Percentiles rank a stretch among this genome's conserved stretches.
Conservation (phyloP, 2,797 vertebrate genomes). For the Mycteria americana region DNA sequence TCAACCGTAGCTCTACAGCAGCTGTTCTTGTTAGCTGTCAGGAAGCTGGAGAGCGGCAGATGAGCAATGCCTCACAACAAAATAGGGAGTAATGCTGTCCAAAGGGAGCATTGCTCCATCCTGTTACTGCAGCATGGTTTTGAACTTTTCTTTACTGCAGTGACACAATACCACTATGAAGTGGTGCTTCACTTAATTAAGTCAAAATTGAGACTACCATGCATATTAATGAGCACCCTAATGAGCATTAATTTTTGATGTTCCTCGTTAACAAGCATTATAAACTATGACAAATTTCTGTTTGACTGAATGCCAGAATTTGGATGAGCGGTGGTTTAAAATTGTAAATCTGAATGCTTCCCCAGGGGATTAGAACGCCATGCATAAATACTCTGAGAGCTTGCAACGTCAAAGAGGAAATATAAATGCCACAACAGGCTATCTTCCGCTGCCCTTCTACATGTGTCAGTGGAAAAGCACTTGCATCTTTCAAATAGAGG, state of each 20-base stretch:
- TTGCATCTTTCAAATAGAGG: constrained; percentile 44
- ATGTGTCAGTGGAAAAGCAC: constrained; percentile 2
- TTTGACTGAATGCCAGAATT: constrained; percentile 76
- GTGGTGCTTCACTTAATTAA: constrained; percentile 75
- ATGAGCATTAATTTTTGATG: constrained; percentile 83
- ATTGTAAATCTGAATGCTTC: constrained; percentile 55
- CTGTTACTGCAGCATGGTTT: not conserved
- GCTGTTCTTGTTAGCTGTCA: not conserved
- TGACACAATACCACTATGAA: constrained; percentile 50
- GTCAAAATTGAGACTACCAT: constrained; percentile 65
- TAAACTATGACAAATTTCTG: constrained; percentile 79
- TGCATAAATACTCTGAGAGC: constrained; percentile 52
- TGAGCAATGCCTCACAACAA: not conserved
- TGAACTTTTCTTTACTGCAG: constrained; percentile 3
- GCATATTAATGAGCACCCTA: constrained; percentile 79
- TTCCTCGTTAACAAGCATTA: constrained; percentile 77
- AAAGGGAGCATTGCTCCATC: constrained; percentile 9
- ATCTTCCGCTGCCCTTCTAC: constrained; percentile 8
- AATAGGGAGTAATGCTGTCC: constrained; percentile 4
- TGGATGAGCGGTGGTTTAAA: constrained; percentile 60
- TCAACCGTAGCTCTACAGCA: not conserved
- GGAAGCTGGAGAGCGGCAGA: not conserved
- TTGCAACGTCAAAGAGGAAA: constrained; percentile 50
- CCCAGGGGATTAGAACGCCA: constrained; percentile 23
- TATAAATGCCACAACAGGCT: constrained; percentile 40